Base-by-base conservation (phyloP, 2,888 invertebrate genomes). In the Meghimatium bilineatum region DNA sequence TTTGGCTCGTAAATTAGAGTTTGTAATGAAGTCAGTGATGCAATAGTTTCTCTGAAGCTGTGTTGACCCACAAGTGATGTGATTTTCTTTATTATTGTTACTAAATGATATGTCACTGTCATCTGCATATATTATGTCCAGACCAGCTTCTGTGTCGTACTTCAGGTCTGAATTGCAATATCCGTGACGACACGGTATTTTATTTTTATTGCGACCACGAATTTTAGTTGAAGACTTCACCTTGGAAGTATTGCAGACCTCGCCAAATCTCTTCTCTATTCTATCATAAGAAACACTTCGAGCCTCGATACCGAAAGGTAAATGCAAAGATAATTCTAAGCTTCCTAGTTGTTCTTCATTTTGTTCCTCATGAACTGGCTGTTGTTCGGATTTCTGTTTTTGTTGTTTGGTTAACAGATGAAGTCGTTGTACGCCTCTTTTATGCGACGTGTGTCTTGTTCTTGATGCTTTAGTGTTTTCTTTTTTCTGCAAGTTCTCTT, bases 401-500 rank as follows among this genome's bases (percentile, higher is more conserved):
- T 56, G 56, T 17, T 12, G 17, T 56, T 56, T 72, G 52, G 32
- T 34, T 20, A 56, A 72, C 17, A 36, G 8, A 49, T 80, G 71
- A 10, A 56, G 52, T 80, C 80, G 36, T 38, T 80, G 80, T 0
- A 80, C 80, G 23, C 80, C 80, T 36, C 80, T 44, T 23, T 29
- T 36, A 60, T 72, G 72, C 14, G 23, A 80, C 29, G 71, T 71
- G 5, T 71, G 72, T 34, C 60, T 80, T 49, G 44, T 71, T 56
- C 56, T 71, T 2, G 71, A 71, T 60, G n/a, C 32, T 1, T 23
- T 44, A 10, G 14, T 29, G 6, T 80, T 29, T 3, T 29, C 26
- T n/a, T 29, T 20, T 17, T 44, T 17, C 38, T 29, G 44, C 12
- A 1, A 23, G 34, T 71, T 71, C 36, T 60, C 80, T 49, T 12